Evolutionary conservation across 2,113 vertebrate species (phyloP).

Genomic region (Ranitomeya variabilis): DNA sequence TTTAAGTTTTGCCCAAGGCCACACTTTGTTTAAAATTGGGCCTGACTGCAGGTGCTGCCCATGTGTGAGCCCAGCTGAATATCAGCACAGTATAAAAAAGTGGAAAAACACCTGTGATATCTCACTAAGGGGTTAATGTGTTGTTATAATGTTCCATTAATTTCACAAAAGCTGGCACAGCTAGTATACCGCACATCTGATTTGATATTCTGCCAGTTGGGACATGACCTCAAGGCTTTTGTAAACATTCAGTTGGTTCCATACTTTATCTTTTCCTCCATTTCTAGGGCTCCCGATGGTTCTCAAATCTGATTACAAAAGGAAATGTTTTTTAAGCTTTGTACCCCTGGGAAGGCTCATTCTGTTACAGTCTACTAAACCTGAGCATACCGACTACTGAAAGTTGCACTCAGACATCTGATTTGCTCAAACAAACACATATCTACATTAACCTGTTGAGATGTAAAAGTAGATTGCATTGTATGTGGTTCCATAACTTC

Average conservation of each 20-base stretch:
- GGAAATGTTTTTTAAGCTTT: conserved; percentile 45
- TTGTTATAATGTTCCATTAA: background rate
- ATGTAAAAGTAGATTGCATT: background rate
- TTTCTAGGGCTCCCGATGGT: conserved; percentile 14
- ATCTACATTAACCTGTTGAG: background rate
- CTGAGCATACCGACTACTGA: background rate
- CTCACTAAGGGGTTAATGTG: background rate
- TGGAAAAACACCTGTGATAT: background rate
- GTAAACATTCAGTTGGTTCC: conserved; percentile 24
- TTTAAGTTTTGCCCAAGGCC: too few relatives aligned
- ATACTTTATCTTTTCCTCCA: conserved; percentile 50
- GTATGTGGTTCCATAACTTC: background rate
- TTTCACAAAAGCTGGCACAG: background rate
- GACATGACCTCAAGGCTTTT: background rate
- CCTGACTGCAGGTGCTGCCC: background rate
- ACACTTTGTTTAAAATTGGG: too few relatives aligned
- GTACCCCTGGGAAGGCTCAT: conserved; percentile 12
- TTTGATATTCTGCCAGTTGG: conserved; percentile 25
- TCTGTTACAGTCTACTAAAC: background rate
- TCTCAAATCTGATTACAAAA: conserved; percentile 37
- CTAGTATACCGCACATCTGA: background rate
- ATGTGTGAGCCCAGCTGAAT: background rate
- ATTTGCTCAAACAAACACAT: background rate
- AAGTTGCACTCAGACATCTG: background rate
- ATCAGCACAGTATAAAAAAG: background rate